phyloP scores from a whole-genome alignment of 2,888 invertebrate genomes.

The Galerucella nymphaeae region DNA sequence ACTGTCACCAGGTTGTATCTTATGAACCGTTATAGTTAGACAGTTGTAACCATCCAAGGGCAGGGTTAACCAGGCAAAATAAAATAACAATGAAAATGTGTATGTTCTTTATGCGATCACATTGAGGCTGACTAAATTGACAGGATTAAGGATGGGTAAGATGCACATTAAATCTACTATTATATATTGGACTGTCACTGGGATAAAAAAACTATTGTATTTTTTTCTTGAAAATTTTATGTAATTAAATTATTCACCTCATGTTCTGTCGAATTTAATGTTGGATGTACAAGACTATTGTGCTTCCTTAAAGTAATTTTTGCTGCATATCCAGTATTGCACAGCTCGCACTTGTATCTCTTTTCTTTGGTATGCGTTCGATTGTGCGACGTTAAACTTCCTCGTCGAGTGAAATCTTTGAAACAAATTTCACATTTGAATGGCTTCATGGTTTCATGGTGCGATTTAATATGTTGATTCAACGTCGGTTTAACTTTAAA shows the following conservation, averaged over 20 bases:
- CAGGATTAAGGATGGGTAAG: too few relatives aligned
- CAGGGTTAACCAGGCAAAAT: too few relatives aligned
- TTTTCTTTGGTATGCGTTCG: constrained; percentile 3
- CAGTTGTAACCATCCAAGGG: too few relatives aligned
- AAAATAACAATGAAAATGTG: too few relatives aligned
- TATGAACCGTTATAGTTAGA: too few relatives aligned
- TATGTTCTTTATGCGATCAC: too few relatives aligned
- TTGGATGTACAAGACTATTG: neutral
- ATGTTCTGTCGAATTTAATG: neutral
- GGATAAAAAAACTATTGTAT: too few relatives aligned
- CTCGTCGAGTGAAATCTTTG: constrained; percentile 12
- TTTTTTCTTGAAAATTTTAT: neutral
- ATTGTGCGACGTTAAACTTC: neutral
- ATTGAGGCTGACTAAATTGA: too few relatives aligned
- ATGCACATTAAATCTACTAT: too few relatives aligned
- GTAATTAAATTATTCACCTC: neutral
- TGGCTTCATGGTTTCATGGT: constrained; percentile 11
- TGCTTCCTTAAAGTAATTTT: constrained; percentile 1
- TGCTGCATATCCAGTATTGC: neutral
- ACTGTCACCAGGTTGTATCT: too few relatives aligned
- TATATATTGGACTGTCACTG: too few relatives aligned
- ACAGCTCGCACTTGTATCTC: constrained; percentile 3
- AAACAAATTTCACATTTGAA: constrained; percentile 26
- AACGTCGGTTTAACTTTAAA: constrained; percentile 14
- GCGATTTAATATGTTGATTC: constrained; percentile 11